These are phyloP conservation scores for Campoletis sonorensis DNA, from an alignment of 1,140 invertebrate species.

Conservation along the genomic window DNA sequence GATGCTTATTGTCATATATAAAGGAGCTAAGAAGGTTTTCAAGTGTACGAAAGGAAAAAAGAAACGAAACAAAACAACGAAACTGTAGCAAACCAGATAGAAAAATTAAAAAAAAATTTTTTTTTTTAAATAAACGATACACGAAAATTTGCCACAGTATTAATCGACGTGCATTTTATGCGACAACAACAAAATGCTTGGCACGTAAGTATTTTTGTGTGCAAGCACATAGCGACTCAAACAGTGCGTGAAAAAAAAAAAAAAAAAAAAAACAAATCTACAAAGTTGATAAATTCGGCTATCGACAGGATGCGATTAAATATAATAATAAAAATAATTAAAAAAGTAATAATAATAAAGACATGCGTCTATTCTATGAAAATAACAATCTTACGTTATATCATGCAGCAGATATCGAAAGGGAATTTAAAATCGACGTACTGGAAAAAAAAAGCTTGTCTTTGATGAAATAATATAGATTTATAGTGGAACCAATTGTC, in stretches of 20 bases:
- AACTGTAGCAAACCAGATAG: conserved; percentile 36
- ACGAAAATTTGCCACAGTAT: conserved; percentile 43
- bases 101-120: conserved; percentile 12
- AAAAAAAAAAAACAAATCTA: neutral
- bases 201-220: neutral
- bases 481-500: conserved; percentile 45
- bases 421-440: conserved; percentile 41
- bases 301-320: neutral
- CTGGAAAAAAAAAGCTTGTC: conserved; percentile 73
- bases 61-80: conserved; percentile 38
- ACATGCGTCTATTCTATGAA: conserved; percentile 51
- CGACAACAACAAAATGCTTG: conserved; percentile 28
- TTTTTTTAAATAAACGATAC: conserved; percentile 24
- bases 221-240: conserved; percentile 35
- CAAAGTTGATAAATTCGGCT: conserved; percentile 22
- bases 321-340: neutral
- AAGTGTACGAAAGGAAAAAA: conserved; percentile 46
- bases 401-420: conserved; percentile 44
- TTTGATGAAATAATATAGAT: conserved; percentile 18
- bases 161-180: conserved; percentile 38
- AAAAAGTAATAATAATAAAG: conserved; percentile 20
- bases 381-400: conserved; percentile 30
- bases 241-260: conserved; percentile 9
- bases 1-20: conserved; percentile 68
- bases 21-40: conserved; percentile 66